Evolutionary conservation across 2,888 invertebrate species (phyloP), one percentile per base, ranked within the genome.

Genomic region (Idaea aversata): DNA sequence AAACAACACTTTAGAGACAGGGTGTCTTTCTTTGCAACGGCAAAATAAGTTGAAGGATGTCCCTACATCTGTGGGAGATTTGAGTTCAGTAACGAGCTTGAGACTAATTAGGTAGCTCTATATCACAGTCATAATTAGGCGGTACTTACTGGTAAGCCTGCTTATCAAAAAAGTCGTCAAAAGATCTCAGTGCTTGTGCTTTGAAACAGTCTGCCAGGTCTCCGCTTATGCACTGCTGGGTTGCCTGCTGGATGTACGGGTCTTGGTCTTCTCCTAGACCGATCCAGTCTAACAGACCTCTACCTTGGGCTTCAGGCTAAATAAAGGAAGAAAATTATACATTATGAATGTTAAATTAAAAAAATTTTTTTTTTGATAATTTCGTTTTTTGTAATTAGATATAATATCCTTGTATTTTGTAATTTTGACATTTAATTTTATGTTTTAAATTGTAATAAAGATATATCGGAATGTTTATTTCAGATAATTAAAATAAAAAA

Each of bases 181-280:
- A 95, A 0, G 96, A 95, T 65, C 94, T 93, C 63, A 97, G 84
- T 0, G 97, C 97, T 72, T 96, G 95, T 0, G 96, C 97, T 80
- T 97, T 97, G 83, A 97, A 97, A 81, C 97, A 97, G 81, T 97
- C 97, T 0, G 97, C 96, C n/a, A 97, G 88, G 82, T 97, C 97
- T 5, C 97, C 97, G 69, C 94, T 95, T 65, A 97, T 88, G 76
- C 97, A 97, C 70, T 95, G 96, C 70, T 95, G 93, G 65, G 97
- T 97, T 0, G 95, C 93, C 79, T 94, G 95, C 62, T 96, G 95
- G 75, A 97, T 88, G 86, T 96, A 97, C 0, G 97, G 97, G 87
- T 97, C 97, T 63, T 95, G 95, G 77, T 97, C 95, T 69, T 96
- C 96, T 13, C 97, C 97, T 59, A 97, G 88, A 10, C 97, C 97